Evolutionary conservation across 1,140 invertebrate species (phyloP), one percentile per base, ranked within the genome.

Genomic region (Dendrolimus kikuchii): DNA sequence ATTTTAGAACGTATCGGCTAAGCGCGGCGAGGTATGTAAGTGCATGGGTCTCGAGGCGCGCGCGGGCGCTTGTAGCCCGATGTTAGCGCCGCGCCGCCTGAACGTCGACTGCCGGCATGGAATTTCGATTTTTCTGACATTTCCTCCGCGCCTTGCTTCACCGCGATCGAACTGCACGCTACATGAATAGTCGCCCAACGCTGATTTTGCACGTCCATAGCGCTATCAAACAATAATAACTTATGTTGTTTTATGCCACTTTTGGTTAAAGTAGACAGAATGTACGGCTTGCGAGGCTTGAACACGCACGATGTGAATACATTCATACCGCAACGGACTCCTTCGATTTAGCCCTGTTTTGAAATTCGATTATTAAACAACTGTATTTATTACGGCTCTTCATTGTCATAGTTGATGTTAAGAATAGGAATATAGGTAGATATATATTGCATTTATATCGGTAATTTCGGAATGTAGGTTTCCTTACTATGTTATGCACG

Each of bases 61-160:
- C 73, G 78, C 77, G 76, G 71, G 77, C 77, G 77, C 77, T 77
- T 52, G 66, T 53, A 68, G 71, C 74, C 72, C 80, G 75, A 55
- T 85, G 77, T 68, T 72, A 42, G 74, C 82, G 79, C 77, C 77
- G 69, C 82, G 80, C 82, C 82, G 80, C 80, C 80, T 77, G 64
- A 69, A 63, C 71, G 71, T 74, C 82, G 77, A 83, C 82, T 86
- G 82, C 72, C 81, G 79, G 70, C 74, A 74, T 81, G 77, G 75
- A 83, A 85, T 83, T 85, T 85, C 81, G 81, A 85, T 85, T 85
- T 85, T 85, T 82, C 77, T 85, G 79, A 82, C 81, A 75, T 81
- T 81, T 81, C 78, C 80, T 82, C 80, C 80, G 78, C 82, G 80
- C 82, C 80, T 85, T 81, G 68, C 70, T 71, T 74, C 62, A 59